Evolutionary conservation across 1,140 invertebrate genomes (phyloP).

Genomic region (Arctopsyche grandis): DNA sequence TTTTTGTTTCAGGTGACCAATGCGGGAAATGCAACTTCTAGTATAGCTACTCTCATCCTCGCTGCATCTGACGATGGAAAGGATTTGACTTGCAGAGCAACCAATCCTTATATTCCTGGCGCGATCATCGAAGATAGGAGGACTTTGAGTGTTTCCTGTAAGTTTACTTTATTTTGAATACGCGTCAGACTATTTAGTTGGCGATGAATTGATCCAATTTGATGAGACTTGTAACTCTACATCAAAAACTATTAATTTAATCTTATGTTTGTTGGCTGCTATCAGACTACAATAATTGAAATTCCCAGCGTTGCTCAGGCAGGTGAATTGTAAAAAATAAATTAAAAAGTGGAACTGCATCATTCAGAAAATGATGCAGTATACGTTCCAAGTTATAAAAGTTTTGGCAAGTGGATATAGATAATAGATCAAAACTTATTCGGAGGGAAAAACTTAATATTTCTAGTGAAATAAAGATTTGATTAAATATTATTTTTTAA

Average conservation of each 20-base stretch:
- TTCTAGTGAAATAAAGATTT: too few species aligned
- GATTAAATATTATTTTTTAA: too few species aligned
- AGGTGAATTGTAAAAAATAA: too few species aligned
- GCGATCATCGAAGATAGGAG: slow-evolving; percentile 81
- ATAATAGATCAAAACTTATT: too few species aligned
- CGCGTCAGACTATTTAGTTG: neutral
- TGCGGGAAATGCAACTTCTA: slow-evolving; percentile 67
- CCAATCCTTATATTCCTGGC: slow-evolving; percentile 87
- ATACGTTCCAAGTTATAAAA: too few species aligned
- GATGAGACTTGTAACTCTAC: neutral
- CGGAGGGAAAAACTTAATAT: too few species aligned
- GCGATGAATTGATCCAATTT: neutral
- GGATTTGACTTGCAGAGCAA: slow-evolving; percentile 84
- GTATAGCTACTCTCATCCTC: slow-evolving; percentile 78
- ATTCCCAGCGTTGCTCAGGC: too few species aligned
- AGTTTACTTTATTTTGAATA: slow-evolving; percentile 65
- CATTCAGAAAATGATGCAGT: too few species aligned
- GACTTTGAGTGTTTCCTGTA: slow-evolving; percentile 84
- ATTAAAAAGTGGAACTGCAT: too few species aligned
- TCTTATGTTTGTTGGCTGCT: neutral
- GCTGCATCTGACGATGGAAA: slow-evolving; percentile 81
- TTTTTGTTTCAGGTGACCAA: slow-evolving; percentile 40
- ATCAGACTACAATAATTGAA: too few species aligned
- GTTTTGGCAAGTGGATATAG: too few species aligned
- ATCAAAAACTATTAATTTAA: neutral